Base-by-base conservation (phyloP, 2,113 vertebrate species). In the Aldabrachelys gigantea region DNA sequence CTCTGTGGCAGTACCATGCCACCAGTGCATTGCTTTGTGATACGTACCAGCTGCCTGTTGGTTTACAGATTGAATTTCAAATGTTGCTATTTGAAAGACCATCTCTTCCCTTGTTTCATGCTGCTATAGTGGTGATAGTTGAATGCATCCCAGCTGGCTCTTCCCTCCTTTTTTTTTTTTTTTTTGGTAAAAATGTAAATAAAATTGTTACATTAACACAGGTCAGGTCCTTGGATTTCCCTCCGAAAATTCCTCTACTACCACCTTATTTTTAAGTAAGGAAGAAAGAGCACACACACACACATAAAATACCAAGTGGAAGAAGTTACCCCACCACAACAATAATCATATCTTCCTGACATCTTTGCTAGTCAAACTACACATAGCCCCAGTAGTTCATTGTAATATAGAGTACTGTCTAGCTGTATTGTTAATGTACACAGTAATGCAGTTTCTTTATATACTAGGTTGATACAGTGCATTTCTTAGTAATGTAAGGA, bases 1-100 rank as follows among this genome's bases (percentile, higher is more conserved):
- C 88, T 84, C 49, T 35, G 7, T 38, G 72, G 10, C 25, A 78
- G 13, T 2, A 3, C 11, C 38, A 82, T 16, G 10, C 22, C 75
- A 65, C n/a, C 90, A 29, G 62, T 78, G 0, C 87, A 21, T 49
- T 78, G 1, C 2, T 47, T 25, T 49, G 5, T 25, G 59, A 62
- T 38, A 65, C 2, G 16, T 56, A 56, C 56, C 19, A 0, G 2
- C 9, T n/a, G 8, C 2, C 3, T 21, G 17, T 35, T 76, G 10
- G 1, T 83, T 5, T 87, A 62, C 44, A 87, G 8, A 10, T 10
- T 88, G 29, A 84, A 78, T 78, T 94, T 75, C 57, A 62, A 29
- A 3, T 49, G 5, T 19, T 87, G 16, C 1, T 82, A 8, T 56
- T 25, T 56, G 9, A 75, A 8, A 4, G 47, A 7, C 1, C 81